Evolutionary conservation across 2,888 invertebrate species (phyloP), one percentile per base, ranked within the genome.

Genomic region (Ochropacha duplaris): DNA sequence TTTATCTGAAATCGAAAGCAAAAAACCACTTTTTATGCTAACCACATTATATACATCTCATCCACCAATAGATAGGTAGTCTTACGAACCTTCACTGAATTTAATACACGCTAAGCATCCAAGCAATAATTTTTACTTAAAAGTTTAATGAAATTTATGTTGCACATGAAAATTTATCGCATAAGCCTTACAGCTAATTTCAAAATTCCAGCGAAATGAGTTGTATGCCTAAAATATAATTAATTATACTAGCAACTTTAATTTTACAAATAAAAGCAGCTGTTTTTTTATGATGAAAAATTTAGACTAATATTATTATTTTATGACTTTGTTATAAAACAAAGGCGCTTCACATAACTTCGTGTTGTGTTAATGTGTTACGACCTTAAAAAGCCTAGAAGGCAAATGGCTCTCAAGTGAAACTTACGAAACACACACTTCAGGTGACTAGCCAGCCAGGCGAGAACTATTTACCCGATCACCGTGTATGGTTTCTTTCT

Each of bases 141-240:
- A 73, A 64, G 60, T 70, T 77, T 74, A 72, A 78, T 71, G 61
- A 71, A 72, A 78, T 78, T 78, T 75, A 78, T 71, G 74, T 56
- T 69, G 66, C 67, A 72, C 68, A 69, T 69, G 75, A 59, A 68
- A 78, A 78, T 78, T 74, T 76, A 75, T 72, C 68, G 71, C 67
- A 63, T 71, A 69, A 73, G 63, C 69, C 59, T 68, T 69, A 58
- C 64, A 56, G 56, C 66, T 58, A 68, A 71, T 67, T 73, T 69
- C 60, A 56, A 55, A 52, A 52, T 52, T 51, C 51, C 51, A n/a
- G 19, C 51, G 16, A 28, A 51, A 51, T 51, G 52, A 31, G 52
- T 52, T 52, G 52, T 31, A 31, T 52, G n/a, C 19, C 44, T 44
- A 14, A 31, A 19, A 31, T 22, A 31, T 52, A 19, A 52, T 52